phyloP scores from a whole-genome alignment of 2,113 vertebrate species.

The Lasiurus borealis region DNA sequence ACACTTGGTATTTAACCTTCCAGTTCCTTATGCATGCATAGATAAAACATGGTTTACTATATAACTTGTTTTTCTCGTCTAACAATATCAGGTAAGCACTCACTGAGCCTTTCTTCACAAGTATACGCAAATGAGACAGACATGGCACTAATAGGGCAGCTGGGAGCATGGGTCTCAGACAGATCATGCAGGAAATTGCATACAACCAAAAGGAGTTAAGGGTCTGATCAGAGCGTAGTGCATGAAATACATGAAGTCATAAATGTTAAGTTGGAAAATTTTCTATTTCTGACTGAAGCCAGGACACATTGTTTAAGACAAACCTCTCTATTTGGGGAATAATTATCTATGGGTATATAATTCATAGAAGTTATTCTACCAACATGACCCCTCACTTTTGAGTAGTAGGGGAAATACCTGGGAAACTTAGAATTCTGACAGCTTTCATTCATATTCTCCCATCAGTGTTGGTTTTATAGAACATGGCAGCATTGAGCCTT shows the following conservation, averaged over 20 bases:
- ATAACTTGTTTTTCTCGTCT: neutral
- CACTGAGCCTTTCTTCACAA: neutral
- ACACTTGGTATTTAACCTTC: neutral
- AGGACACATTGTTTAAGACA: neutral
- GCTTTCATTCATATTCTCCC: neutral
- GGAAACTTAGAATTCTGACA: neutral
- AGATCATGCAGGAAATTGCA: neutral
- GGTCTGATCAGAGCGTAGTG: neutral
- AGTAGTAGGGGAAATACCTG: constrained; percentile 21
- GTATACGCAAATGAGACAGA: neutral
- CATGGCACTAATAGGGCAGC: neutral
- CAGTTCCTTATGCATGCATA: neutral
- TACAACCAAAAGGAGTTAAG: neutral
- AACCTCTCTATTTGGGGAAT: neutral
- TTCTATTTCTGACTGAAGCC: neutral
- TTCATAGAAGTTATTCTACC: constrained; percentile 17
- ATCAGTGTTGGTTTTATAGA: neutral
- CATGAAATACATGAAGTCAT: neutral
- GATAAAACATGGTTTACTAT: neutral
- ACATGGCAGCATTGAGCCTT: neutral
- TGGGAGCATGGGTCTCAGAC: neutral
- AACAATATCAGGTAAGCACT: neutral
- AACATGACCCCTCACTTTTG: neutral
- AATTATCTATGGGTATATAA: neutral
- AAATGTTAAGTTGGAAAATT: constrained; percentile 5